A percentile compares a stretch with the other conserved stretches of the same genome.
Evolutionary conservation across 2,888 invertebrate species (phyloP).

Genomic region (Eurois occulta): DNA sequence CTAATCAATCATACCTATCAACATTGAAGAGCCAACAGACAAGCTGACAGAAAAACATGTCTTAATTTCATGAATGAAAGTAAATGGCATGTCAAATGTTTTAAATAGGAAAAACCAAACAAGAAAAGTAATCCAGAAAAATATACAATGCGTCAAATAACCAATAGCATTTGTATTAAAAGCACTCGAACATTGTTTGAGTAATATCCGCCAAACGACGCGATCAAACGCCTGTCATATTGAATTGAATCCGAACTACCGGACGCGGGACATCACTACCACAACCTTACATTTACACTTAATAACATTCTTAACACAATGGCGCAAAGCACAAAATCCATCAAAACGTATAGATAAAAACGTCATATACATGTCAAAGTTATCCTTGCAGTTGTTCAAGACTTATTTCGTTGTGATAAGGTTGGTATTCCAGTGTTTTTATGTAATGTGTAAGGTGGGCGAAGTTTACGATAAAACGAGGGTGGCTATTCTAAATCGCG

Average conservation of each 20-base stretch:
- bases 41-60: not conserved
- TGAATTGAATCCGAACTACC: conserved; percentile 82
- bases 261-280: conserved; percentile 73
- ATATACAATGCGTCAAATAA: conserved; percentile 46
- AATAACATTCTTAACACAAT: conserved; percentile 48
- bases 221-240: conserved; percentile 85
- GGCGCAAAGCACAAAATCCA: conserved; percentile 54
- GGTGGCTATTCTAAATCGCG: conserved; percentile 87
- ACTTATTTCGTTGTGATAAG: conserved; percentile 8
- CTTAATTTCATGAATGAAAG: not conserved
- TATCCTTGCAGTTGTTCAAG: conserved; percentile 9
- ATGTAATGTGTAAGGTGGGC: conserved; percentile 21
- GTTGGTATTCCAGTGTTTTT: conserved; percentile 25
- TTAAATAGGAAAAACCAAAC: not conserved
- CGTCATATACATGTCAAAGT: conserved; percentile 51
- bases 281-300: conserved; percentile 55
- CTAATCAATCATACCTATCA: not conserved
- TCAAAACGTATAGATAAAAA: conserved; percentile 39
- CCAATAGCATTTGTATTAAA: conserved; percentile 64
- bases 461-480: conserved; percentile 80
- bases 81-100: not conserved
- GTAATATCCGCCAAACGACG: conserved; percentile 79
- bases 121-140: not conserved
- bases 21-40: not conserved
- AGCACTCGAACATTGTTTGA: conserved; percentile 74